phyloP scores from a whole-genome alignment of 1,140 invertebrate species.

The Frieseomelitta varia region DNA sequence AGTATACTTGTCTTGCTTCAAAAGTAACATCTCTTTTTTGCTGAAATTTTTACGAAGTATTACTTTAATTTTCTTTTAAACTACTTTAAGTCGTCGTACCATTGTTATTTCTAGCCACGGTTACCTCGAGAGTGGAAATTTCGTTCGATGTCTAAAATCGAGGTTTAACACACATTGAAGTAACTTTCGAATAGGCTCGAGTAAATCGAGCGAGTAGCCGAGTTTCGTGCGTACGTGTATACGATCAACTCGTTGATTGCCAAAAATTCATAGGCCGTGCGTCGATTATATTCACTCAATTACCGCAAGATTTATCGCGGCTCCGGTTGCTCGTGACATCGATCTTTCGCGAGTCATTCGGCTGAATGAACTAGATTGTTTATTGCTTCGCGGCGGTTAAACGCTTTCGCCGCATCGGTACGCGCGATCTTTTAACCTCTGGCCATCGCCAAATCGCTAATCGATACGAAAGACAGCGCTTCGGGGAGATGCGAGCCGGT shows the following conservation, averaged over 20 bases:
- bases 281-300: background rate
- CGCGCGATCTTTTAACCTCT: constrained; percentile 48
- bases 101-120: no score
- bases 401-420: background rate
- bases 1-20: no score
- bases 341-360: constrained; percentile 6
- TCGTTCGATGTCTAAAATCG: background rate
- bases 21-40: no score
- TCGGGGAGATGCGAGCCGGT: constrained; percentile 33
- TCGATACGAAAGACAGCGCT: constrained; percentile 51
- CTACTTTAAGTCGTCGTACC: no score
- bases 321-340: background rate
- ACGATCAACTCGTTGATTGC: background rate
- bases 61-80: no score
- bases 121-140: background rate
- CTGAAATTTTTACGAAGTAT: no score
- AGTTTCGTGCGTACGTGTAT: background rate
- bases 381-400: background rate
- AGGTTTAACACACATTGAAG: background rate
- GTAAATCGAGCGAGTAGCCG: background rate
- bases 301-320: background rate
- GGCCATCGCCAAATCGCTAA: constrained; percentile 54
- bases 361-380: constrained; percentile 22
- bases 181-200: background rate
- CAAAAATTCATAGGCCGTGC: background rate